Evolutionary conservation across 2,888 invertebrate species (phyloP).

Genomic region (Tenthredo amoena): DNA sequence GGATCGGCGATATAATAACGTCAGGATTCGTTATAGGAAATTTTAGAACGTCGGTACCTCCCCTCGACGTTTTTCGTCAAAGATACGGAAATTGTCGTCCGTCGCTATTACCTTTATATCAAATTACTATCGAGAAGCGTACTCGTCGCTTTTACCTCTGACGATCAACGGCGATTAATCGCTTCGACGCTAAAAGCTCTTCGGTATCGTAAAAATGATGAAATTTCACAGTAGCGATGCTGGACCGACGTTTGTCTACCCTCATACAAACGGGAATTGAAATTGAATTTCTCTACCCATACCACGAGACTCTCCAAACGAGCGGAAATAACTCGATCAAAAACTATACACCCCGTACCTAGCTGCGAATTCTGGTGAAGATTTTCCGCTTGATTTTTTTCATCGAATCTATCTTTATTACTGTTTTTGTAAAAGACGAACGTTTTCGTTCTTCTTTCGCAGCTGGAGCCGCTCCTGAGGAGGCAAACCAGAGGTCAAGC

Average conservation of each 20-base stretch:
- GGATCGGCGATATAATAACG: slow-evolving; percentile 10
- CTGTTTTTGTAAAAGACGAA: slow-evolving; percentile 21
- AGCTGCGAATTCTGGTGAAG: no score
- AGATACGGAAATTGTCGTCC: neutral
- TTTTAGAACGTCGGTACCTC: neutral
- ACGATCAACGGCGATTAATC: slow-evolving; percentile 18
- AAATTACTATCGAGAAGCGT: neutral
- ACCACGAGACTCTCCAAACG: neutral
- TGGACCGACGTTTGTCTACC: neutral
- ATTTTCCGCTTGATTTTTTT: no score
- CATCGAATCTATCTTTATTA: no score
- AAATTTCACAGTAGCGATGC: neutral
- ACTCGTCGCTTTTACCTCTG: neutral
- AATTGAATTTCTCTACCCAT: slow-evolving; percentile 2
- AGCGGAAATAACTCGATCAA: slow-evolving; percentile 12
- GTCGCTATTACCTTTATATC: neutral
- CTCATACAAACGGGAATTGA: neutral
- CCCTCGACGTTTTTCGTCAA: neutral
- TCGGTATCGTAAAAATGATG: neutral
- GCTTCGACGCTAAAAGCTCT: neutral
- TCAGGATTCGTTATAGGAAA: neutral
- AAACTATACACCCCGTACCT: neutral
- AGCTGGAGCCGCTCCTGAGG: slow-evolving; percentile 80
- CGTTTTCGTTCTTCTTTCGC: slow-evolving; percentile 66
- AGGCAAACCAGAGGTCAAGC: slow-evolving; percentile 78